Evolutionary conservation across 1,140 invertebrate genomes (phyloP).

Genomic region (Bicyclus anynana): DNA sequence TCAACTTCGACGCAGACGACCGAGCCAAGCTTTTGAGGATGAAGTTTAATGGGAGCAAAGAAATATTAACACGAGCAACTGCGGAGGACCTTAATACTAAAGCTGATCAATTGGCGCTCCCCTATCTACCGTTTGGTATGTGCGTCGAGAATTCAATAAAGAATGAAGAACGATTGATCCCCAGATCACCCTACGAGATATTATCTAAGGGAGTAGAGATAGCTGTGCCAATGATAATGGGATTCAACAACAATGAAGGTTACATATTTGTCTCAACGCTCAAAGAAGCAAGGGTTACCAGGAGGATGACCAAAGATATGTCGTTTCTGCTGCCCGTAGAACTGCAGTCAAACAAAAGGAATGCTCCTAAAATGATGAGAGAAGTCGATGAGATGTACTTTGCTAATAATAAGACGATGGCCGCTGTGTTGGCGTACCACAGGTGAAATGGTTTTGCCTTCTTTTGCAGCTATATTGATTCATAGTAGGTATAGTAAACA

Average conservation of each 20-base stretch:
- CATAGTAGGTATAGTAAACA: too few species aligned
- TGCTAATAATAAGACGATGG: conserved; percentile 37
- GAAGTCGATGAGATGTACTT: conserved; percentile 57
- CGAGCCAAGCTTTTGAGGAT: conserved; percentile 33
- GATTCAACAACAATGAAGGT: conserved; percentile 60
- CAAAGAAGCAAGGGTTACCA: conserved; percentile 30
- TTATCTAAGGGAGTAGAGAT: conserved; percentile 28
- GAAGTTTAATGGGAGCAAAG: conserved; percentile 26
- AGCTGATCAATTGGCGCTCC: conserved; percentile 37
- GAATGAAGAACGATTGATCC: conserved; percentile 47
- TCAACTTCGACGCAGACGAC: conserved; percentile 54
- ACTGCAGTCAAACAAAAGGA: conserved; percentile 39
- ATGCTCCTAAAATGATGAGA: conserved; percentile 35
- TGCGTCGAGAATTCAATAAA: conserved; percentile 52
- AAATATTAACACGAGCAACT: conserved; percentile 20
- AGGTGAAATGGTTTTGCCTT: conserved; percentile 32
- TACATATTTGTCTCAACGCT: conserved; percentile 53
- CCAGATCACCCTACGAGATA: conserved; percentile 37
- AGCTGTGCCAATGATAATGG: conserved; percentile 53
- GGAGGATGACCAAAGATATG: conserved; percentile 31
- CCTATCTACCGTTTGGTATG: conserved; percentile 61
- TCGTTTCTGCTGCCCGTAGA: conserved; percentile 52
- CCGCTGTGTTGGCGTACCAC: conserved; percentile 43
- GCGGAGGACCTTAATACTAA: conserved; percentile 37
- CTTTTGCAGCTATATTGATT: too few species aligned